Percentiles rank a stretch among this genome's conserved stretches.
Conservation (phyloP, 2,113 vertebrate species). For the Labrus mixtus region DNA sequence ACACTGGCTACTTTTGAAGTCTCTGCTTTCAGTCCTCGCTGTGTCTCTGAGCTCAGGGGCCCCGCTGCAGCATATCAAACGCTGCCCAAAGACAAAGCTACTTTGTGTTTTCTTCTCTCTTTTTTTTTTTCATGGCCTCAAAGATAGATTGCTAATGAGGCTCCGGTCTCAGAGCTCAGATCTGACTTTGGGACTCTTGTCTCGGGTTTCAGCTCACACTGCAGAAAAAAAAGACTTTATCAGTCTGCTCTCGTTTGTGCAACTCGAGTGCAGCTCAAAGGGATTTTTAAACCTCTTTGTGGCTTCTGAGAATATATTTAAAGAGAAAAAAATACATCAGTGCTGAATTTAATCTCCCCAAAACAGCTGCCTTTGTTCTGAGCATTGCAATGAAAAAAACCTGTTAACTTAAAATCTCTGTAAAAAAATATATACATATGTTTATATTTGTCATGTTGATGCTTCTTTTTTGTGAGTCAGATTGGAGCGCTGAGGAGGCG, state of each 20-base stretch:
- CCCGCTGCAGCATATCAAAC: slow-evolving; percentile 66
- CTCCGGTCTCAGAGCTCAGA: slow-evolving; percentile 47
- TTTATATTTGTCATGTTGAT: background rate
- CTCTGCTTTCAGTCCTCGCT: slow-evolving; percentile 61
- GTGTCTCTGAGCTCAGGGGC: slow-evolving; percentile 50
- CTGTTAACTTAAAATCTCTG: background rate
- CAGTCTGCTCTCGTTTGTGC: slow-evolving; percentile 43
- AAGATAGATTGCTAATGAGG: slow-evolving; percentile 72
- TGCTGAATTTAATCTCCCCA: slow-evolving; percentile 11
- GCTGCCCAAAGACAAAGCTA: slow-evolving; percentile 64
- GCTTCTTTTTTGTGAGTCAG: background rate
- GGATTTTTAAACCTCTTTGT: slow-evolving; percentile 16
- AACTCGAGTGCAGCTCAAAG: slow-evolving; percentile 34
- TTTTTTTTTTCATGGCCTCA: slow-evolving; percentile 26
- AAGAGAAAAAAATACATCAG: slow-evolving; percentile 2
- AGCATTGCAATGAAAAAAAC: background rate
- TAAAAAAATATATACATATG: background rate
- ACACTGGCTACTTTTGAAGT: slow-evolving; percentile 66
- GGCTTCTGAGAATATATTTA: slow-evolving; percentile 30
- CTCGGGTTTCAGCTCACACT: slow-evolving; percentile 58
- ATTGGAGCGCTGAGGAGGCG: background rate
- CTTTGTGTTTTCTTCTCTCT: slow-evolving; percentile 55
- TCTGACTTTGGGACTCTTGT: slow-evolving; percentile 53
- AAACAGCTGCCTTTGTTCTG: background rate
- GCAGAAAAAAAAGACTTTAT: slow-evolving; percentile 40